phyloP scores from a whole-genome alignment of 2,113 vertebrate species.

The Lipophrys pholis region DNA sequence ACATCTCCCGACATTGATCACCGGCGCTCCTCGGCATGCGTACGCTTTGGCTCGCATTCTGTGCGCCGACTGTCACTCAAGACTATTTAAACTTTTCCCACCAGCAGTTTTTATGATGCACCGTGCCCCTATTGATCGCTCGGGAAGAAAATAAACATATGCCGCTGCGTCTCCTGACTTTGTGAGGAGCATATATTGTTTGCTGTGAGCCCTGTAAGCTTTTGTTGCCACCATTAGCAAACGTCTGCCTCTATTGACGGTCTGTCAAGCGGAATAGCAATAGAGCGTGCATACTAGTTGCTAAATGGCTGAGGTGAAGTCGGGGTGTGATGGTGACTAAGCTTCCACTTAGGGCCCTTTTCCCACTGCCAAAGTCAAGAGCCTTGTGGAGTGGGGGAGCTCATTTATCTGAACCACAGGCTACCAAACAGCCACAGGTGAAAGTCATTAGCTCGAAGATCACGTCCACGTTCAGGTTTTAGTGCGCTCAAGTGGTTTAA shows the following conservation, averaged over 20 bases:
- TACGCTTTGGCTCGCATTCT: constrained; percentile 6
- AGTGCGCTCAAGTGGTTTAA: neutral
- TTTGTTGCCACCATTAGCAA: constrained; percentile 65
- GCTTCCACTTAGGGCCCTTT: constrained; percentile 50
- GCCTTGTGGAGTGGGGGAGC: constrained; percentile 45
- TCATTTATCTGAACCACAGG: constrained; percentile 44
- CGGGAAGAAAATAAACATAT: neutral
- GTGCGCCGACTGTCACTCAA: constrained; percentile 5
- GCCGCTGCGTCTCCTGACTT: constrained; percentile 10
- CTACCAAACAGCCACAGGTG: constrained; percentile 5
- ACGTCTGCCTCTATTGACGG: constrained; percentile 65
- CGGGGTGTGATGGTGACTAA: constrained; percentile 49
- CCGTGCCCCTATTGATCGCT: constrained; percentile 38
- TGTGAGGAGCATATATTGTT: constrained; percentile 14
- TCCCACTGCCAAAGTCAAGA: constrained; percentile 59
- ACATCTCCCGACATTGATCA: neutral
- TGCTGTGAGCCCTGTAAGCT: constrained; percentile 40
- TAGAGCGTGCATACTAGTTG: constrained; percentile 34
- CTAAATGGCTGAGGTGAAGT: constrained; percentile 54
- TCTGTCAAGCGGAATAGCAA: constrained; percentile 55
- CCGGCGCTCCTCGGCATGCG: constrained; percentile 12
- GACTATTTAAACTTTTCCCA: constrained; percentile 30
- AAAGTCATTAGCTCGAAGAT: constrained; percentile 4
- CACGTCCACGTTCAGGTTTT: neutral
- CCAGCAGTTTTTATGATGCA: constrained; percentile 25